phyloP scores from a whole-genome alignment of 2,797 vertebrate genomes.

The Sebastes minor region DNA sequence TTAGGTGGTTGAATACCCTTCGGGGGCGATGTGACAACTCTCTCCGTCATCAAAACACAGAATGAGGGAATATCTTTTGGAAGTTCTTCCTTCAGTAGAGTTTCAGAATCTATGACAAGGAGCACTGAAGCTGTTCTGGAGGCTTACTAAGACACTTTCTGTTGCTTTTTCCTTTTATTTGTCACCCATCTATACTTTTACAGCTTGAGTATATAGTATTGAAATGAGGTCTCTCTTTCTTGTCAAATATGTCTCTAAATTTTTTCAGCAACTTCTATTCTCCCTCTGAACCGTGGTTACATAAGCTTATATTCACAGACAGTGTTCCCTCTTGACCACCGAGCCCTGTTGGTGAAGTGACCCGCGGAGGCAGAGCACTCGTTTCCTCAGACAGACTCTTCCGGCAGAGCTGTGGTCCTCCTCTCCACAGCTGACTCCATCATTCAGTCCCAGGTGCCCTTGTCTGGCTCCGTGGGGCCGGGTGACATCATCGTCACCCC shows the following conservation, averaged over 20 bases:
- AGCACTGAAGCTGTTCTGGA: background rate
- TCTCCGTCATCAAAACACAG: background rate
- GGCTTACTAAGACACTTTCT: background rate
- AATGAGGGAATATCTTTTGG: background rate
- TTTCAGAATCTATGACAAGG: background rate
- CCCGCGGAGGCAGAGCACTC: conserved; percentile 27
- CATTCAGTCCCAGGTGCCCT: conserved; percentile 68
- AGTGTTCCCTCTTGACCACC: conserved; percentile 17
- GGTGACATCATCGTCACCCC: conserved; percentile 79
- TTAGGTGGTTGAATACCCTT: background rate
- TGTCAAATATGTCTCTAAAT: background rate
- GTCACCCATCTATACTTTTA: background rate
- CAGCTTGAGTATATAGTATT: background rate
- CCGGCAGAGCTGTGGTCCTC: conserved; percentile 28
- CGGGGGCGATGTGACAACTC: background rate
- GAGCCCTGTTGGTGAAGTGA: conserved; percentile 12
- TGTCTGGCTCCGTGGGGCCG: conserved; percentile 74
- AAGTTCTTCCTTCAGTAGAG: background rate
- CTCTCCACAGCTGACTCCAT: conserved; percentile 57
- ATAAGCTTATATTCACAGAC: conserved; percentile 33
- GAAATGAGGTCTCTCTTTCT: background rate
- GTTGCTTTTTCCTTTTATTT: background rate
- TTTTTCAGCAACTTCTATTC: background rate
- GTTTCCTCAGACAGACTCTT: conserved; percentile 24
- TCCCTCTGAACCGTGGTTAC: conserved; percentile 13